phyloP scores from a whole-genome alignment of 2,888 invertebrate genomes.

The Pandemis cinnamomeana region DNA sequence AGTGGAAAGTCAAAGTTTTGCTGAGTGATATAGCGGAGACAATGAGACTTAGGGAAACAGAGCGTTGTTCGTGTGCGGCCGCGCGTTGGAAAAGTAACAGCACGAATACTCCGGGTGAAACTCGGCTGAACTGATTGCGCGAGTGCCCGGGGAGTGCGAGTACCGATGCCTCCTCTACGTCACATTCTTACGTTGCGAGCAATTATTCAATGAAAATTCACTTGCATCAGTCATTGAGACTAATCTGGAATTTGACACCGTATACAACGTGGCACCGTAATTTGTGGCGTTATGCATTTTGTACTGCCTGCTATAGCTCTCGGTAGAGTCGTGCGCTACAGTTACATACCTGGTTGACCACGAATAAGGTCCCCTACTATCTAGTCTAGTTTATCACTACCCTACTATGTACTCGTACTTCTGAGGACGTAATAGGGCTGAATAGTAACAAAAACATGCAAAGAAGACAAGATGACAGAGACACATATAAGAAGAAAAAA shows the following conservation, averaged over 20 bases:
- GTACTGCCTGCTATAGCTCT: not conserved
- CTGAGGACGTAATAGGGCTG: no score
- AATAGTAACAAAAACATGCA: no score
- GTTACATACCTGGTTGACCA: not conserved
- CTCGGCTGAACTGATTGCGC: slow-evolving; percentile 80
- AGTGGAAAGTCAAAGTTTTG: slow-evolving; percentile 79
- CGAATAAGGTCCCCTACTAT: no score
- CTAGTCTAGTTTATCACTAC: no score
- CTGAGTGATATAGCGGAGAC: slow-evolving; percentile 67
- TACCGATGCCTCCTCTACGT: slow-evolving; percentile 54
- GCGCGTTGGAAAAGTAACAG: slow-evolving; percentile 84
- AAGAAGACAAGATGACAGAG: no score
- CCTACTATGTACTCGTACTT: no score
- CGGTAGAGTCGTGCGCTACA: not conserved
- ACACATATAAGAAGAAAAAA: no score
- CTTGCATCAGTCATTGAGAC: slow-evolving; percentile 37
- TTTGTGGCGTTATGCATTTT: not conserved
- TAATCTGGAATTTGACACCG: not conserved
- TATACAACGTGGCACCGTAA: not conserved
- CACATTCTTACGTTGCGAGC: slow-evolving; percentile 70
- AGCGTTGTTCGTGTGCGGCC: slow-evolving; percentile 81
- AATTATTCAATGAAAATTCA: slow-evolving; percentile 58
- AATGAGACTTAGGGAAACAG: slow-evolving; percentile 81
- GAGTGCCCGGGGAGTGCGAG: slow-evolving; percentile 42
- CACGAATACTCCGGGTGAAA: slow-evolving; percentile 83